phyloP scores from a whole-genome alignment of 2,797 vertebrate genomes.

The Naso thynnoides region DNA sequence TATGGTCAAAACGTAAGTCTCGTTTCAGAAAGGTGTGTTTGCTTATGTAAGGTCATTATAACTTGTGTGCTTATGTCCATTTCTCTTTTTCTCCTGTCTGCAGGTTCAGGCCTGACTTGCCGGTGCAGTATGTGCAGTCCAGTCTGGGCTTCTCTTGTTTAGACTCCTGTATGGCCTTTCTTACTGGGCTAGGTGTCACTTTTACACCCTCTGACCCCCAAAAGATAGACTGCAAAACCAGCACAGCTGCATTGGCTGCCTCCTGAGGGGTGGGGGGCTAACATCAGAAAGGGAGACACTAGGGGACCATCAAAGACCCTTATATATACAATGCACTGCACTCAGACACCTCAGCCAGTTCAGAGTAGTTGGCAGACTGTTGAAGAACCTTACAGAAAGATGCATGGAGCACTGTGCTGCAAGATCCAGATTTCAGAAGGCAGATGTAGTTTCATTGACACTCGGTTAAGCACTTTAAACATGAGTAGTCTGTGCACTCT shows the following conservation, averaged over 20 bases:
- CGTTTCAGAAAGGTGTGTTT: background rate
- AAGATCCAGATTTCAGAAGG: constrained; percentile 31
- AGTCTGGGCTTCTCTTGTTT: constrained; percentile 91
- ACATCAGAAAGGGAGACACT: constrained; percentile 34
- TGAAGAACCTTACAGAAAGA: constrained; percentile 32
- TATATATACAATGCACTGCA: constrained; percentile 60
- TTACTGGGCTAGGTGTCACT: constrained; percentile 89
- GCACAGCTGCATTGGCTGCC: constrained; percentile 87
- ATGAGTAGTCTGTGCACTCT: constrained; percentile 27
- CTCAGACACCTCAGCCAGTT: constrained; percentile 65
- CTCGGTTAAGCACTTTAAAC: constrained; percentile 13
- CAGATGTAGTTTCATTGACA: constrained; percentile 25
- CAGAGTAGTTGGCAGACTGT: constrained; percentile 36
- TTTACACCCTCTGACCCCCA: constrained; percentile 87
- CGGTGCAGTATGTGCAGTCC: constrained; percentile 93
- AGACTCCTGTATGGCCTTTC: constrained; percentile 93
- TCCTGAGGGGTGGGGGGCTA: constrained; percentile 77
- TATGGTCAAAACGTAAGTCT: constrained; percentile 94
- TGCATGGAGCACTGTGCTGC: constrained; percentile 1
- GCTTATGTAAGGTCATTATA: background rate
- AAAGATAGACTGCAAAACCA: constrained; percentile 95
- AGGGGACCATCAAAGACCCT: constrained; percentile 45
- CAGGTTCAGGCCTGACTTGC: constrained; percentile 87
- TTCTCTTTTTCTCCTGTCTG: constrained; percentile 67
- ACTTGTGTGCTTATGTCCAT: background rate